Conservation (phyloP, 2,888 invertebrate species). For the Eurytoma adleriae region DNA sequence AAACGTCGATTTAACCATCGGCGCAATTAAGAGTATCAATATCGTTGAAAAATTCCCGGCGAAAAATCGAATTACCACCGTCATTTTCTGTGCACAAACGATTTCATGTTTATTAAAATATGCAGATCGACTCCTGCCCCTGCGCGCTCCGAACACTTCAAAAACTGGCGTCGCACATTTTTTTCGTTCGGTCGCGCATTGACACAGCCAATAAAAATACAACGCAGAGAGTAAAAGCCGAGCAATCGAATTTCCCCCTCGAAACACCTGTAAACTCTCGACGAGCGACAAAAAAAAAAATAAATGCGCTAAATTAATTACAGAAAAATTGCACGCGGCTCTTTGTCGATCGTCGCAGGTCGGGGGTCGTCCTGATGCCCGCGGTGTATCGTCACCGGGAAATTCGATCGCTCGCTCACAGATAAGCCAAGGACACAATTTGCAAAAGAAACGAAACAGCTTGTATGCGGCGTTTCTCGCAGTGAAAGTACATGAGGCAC, state of each 20-base stretch:
- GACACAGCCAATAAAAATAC: conserved; percentile 34
- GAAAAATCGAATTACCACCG: conserved; percentile 4
- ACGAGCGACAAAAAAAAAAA: conserved; percentile 37
- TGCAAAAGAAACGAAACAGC: conserved; percentile 37
- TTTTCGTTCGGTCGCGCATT: conserved; percentile 11
- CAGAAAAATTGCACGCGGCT: conserved; percentile 18
- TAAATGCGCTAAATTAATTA: neutral
- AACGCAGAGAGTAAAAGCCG: conserved; percentile 26
- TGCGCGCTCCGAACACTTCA: conserved; percentile 29
- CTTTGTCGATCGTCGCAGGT: conserved; percentile 32
- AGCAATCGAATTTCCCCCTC: conserved; percentile 46
- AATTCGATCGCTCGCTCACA: conserved; percentile 28
- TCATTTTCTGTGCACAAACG: conserved; percentile 45
- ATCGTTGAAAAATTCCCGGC: conserved; percentile 5
- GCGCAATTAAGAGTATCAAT: conserved; percentile 20
- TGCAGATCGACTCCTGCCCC: conserved; percentile 36
- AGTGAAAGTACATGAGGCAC: conserved; percentile 23
- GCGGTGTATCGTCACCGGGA: neutral
- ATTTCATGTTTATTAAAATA: conserved; percentile 35
- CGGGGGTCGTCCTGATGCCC: conserved; percentile 37
- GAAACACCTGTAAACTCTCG: conserved; percentile 6
- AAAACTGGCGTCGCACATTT: too few relatives aligned
- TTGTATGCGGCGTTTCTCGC: conserved; percentile 32
- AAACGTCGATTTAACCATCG: conserved; percentile 7
- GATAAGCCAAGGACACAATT: conserved; percentile 41